Evolutionary conservation across 2,797 vertebrate genomes (phyloP).

Genomic region (Acrossocheilus wenchowensis): DNA sequence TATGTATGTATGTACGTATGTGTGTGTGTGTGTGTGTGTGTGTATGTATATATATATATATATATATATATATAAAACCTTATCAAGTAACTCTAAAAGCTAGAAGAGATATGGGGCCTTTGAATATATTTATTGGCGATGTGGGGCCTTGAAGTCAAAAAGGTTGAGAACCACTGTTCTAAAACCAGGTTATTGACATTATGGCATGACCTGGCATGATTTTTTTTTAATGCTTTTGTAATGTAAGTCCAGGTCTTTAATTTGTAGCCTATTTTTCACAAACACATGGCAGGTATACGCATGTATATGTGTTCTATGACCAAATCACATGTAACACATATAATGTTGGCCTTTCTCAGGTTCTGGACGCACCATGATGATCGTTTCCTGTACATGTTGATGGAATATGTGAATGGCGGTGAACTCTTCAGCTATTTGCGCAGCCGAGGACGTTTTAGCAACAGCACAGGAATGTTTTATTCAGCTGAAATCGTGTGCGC

Average conservation of each 20-base stretch:
- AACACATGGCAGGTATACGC: background rate
- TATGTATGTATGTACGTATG: too few species aligned
- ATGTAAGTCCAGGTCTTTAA: background rate
- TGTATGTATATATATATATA: too few species aligned
- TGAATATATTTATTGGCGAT: background rate
- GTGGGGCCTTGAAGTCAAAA: background rate
- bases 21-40: too few species aligned
- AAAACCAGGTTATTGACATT: background rate
- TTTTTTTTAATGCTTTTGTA: too few species aligned
- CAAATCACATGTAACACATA: background rate
- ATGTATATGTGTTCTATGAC: background rate
- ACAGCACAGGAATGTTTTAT: conserved; percentile 88
- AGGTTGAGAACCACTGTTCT: background rate
- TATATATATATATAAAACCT: too few species aligned
- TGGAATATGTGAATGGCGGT: conserved; percentile 95
- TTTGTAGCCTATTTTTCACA: background rate
- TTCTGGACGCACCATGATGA: conserved; percentile 96
- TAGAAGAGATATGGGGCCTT: background rate
- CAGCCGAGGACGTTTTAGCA: conserved; percentile 90
- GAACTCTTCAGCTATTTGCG: conserved; percentile 96
- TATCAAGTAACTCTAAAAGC: background rate
- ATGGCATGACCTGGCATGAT: background rate
- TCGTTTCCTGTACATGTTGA: conserved; percentile 93
- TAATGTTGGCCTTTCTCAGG: conserved; percentile 69
- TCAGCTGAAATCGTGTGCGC: conserved; percentile 91